Base-by-base conservation (phyloP, 1,140 invertebrate genomes). In the Melitaea cinxia region DNA sequence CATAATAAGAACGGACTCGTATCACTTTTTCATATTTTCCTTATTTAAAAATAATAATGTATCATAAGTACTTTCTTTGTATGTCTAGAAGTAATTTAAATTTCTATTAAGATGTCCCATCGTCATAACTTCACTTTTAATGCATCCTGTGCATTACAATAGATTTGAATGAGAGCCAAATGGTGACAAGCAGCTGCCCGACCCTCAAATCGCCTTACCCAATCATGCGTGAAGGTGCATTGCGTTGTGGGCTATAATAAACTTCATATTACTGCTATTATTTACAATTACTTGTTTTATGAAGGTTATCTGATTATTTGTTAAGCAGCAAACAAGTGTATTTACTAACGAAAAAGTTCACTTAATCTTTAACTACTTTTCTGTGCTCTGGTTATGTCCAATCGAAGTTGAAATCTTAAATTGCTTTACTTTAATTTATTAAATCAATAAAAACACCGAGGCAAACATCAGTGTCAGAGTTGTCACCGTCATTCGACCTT, bases 191-290 rank as follows among this genome's bases (percentile, higher is more conserved):
- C 67, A 78, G 73, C 82, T 79, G 77, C 68, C 65, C 74, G 82
- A 80, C 78, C 80, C 83, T 82, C 80, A 71, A 68, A 79, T 76
- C 70, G 77, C 75, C 70, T 69, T 70, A 77, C 68, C 79, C 80
- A 79, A 84, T 87, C 80, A 83, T 72, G 76, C 83, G 72, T 79
- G 82, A 84, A 87, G 84, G 82, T 79, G 75, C 73, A 64, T 59
- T 64, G 60, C 59, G 62, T 65, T 61, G 65, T 50, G 47, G 57
- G 68, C 66, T 67, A 59, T 73, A 69, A 72, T 76, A 76, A 70
- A 70, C 70, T 77, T 74, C 53, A 75, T 68, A 77, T 72, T 72
- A 71, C 69, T 56, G 49, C 65, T 71, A 74, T 77, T 77, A 74
- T 72, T 74, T 64, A 61, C 56, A 71, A 70, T 69, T 57, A 77